Conservation (phyloP, 2,113 vertebrate genomes). For the Sebastes schlegelii region DNA sequence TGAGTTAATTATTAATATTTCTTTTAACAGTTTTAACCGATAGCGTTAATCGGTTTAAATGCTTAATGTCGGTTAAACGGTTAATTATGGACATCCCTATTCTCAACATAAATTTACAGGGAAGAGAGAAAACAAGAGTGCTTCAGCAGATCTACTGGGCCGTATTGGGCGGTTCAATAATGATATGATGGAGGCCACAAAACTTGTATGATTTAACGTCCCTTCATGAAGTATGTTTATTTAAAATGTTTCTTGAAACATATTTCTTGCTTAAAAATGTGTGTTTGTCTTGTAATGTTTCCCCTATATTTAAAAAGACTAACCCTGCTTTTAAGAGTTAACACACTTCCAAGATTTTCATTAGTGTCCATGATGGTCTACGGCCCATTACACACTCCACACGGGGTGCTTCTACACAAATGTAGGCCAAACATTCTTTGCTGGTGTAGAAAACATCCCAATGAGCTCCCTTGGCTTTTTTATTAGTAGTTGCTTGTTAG, state of each 20-base stretch:
- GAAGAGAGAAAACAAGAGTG: not conserved
- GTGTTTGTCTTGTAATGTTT: not conserved
- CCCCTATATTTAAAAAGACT: not conserved
- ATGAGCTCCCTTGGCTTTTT: not conserved
- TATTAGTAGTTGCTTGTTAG: not conserved
- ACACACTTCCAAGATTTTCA: slow-evolving; percentile 40
- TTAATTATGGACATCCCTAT: no score
- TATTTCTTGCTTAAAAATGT: not conserved
- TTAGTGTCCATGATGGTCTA: slow-evolving; percentile 43
- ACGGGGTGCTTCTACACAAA: not conserved
- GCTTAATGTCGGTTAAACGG: no score
- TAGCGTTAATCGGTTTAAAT: no score
- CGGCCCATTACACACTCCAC: slow-evolving; percentile 43
- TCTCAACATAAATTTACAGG: no score
- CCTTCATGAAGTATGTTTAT: not conserved
- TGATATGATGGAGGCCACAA: no score
- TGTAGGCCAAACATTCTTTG: not conserved
- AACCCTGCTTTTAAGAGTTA: slow-evolving; percentile 10
- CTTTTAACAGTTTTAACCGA: no score
- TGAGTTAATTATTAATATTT: no score
- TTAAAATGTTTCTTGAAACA: not conserved
- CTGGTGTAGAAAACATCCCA: slow-evolving; percentile 9
- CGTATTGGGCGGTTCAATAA: no score
- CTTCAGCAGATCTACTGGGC: not conserved
- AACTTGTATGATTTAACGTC: not conserved